These are phyloP conservation scores for Brachyhypopomus gauderio DNA, from an alignment of 2,113 vertebrate genomes.

Conservation along the genomic window DNA sequence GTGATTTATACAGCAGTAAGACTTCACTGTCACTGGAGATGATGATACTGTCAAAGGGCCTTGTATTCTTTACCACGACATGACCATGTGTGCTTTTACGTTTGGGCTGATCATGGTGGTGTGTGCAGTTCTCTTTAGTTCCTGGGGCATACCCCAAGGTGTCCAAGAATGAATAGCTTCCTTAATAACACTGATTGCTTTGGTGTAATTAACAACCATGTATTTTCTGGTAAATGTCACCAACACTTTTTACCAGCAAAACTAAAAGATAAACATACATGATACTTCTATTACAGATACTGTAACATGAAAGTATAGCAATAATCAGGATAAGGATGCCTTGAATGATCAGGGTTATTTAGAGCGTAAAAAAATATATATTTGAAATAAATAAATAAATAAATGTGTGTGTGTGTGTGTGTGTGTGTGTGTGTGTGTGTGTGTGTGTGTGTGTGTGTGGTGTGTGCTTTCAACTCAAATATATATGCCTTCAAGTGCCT, in stretches of 20 bases:
- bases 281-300: not conserved
- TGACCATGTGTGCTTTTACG: not conserved
- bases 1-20: not conserved
- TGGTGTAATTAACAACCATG: too few relatives aligned
- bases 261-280: not conserved
- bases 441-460: too few relatives aligned
- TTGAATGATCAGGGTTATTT: not conserved
- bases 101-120: not conserved
- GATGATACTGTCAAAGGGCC: not conserved
- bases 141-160: not conserved
- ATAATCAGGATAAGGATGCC: not conserved
- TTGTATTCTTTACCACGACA: not conserved
- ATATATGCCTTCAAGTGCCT: not conserved
- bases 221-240: too few relatives aligned
- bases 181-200: not conserved
- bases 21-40: not conserved
- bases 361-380: not conserved
- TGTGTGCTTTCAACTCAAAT: not conserved
- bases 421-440: too few relatives aligned
- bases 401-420: too few relatives aligned
- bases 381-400: not conserved
- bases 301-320: not conserved
- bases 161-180: not conserved
- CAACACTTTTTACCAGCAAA: not conserved
- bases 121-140: constrained; percentile 8